phyloP scores from a whole-genome alignment of 2,797 vertebrate genomes.

The Hyperoplus lanceolatus region DNA sequence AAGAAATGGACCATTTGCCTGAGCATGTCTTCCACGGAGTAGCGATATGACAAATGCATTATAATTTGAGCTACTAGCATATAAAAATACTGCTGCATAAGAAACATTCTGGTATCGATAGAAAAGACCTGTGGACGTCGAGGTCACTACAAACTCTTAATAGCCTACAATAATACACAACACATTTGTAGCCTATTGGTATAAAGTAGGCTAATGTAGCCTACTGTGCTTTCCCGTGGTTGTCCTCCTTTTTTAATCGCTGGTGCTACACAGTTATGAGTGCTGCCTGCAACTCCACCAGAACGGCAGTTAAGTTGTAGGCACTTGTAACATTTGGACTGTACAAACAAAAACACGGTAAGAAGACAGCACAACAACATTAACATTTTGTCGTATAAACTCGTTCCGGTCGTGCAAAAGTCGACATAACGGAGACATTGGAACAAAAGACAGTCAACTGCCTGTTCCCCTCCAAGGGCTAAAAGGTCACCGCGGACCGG shows the following conservation, averaged over 20 bases:
- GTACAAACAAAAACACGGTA: neutral
- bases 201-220: too few species aligned
- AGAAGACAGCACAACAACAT: neutral
- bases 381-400: neutral
- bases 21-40: neutral
- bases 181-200: too few species aligned
- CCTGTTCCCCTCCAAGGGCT: conserved; percentile 26
- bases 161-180: too few species aligned
- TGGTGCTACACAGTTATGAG: neutral
- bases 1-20: neutral
- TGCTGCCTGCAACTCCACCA: neutral
- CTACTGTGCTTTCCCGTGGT: too few species aligned
- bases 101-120: neutral
- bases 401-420: neutral
- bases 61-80: neutral
- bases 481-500: conserved; percentile 64
- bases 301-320: neutral
- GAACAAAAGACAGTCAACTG: neutral
- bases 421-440: neutral
- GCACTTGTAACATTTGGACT: conserved; percentile 50
- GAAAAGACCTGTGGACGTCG: neutral
- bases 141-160: neutral
- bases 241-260: neutral
- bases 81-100: neutral
- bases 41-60: conserved; percentile 12